A percentile compares a stretch with the other conserved stretches of the same genome.
These are phyloP conservation scores for Tympanuchus pallidicinctus DNA, from an alignment of 2,113 vertebrate species.

Conservation along the genomic window DNA sequence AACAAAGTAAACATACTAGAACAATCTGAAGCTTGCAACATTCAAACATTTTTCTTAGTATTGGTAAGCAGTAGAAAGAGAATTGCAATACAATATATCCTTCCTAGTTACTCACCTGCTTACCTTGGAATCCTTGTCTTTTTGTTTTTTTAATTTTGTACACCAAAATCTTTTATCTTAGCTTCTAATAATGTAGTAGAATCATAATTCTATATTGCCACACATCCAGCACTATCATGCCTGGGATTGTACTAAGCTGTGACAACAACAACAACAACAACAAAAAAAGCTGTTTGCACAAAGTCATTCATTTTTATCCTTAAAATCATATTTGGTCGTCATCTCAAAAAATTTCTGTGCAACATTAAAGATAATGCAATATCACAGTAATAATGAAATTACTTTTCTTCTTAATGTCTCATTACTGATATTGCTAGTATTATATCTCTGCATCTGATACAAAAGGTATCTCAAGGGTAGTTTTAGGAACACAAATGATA, in stretches of 20 bases:
- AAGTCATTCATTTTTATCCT: neutral
- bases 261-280: neutral
- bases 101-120: neutral
- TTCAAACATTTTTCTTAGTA: neutral
- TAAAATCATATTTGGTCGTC: neutral
- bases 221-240: neutral
- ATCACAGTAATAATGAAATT: neutral
- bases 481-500: slow-evolving; percentile 5
- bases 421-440: slow-evolving; percentile 36
- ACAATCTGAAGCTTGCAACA: neutral
- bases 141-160: neutral
- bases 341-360: neutral
- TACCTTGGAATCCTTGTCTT: neutral
- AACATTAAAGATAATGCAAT: slow-evolving; percentile 12
- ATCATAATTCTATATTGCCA: neutral
- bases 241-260: neutral
- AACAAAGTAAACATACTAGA: neutral
- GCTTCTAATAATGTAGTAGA: neutral
- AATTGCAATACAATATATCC: rapidly evolving
- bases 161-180: neutral
- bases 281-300: neutral
- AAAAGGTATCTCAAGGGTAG: slow-evolving; percentile 28
- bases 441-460: neutral
- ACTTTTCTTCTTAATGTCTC: slow-evolving; percentile 17
- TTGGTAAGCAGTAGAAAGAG: neutral